Evolutionary conservation across 2,888 invertebrate species (phyloP).

Genomic region (Geophilus truncorum): DNA sequence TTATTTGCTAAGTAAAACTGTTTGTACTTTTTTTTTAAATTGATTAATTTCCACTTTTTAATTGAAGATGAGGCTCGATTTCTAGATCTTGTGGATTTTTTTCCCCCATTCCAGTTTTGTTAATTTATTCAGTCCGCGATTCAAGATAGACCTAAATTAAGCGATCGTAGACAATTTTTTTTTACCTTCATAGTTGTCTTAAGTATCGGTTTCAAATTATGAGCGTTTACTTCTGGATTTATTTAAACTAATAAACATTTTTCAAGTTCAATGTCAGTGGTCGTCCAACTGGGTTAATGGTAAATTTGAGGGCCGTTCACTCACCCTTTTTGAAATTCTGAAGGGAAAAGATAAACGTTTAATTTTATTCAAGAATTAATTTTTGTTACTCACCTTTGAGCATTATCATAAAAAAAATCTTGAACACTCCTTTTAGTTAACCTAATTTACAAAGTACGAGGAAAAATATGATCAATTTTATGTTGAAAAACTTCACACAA

Average conservation of each 20-base stretch:
- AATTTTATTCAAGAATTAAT: neutral
- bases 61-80: neutral
- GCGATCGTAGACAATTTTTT: no score
- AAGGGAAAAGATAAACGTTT: neutral
- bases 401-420: neutral
- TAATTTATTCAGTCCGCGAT: no score
- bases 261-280: neutral
- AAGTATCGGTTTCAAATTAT: neutral
- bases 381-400: neutral
- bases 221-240: neutral
- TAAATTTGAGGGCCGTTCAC: neutral
- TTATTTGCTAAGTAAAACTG: neutral
- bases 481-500: neutral
- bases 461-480: neutral
- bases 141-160: no score
- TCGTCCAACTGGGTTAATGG: neutral
- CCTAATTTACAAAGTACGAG: neutral
- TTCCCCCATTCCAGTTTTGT: no score
- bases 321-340: neutral
- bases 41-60: neutral
- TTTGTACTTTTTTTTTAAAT: neutral
- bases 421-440: neutral
- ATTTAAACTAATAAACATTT: neutral
- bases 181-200: no score
- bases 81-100: neutral